Evolutionary conservation across 2,113 vertebrate species (phyloP).

Genomic region (Papio anubis): DNA sequence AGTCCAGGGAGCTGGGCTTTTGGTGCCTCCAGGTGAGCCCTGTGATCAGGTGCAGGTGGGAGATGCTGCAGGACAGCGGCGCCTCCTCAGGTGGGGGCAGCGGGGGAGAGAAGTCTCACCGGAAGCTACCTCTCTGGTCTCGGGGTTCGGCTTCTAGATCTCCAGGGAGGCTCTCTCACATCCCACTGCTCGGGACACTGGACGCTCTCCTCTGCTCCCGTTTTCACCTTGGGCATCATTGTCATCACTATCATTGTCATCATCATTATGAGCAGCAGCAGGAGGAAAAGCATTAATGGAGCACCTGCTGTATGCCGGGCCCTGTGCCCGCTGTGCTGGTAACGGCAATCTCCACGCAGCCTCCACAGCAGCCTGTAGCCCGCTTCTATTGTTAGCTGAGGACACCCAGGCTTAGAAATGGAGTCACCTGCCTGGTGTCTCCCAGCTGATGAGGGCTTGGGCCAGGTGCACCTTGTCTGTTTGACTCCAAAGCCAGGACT

Average conservation of each 20-base stretch:
- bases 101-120: fast-evolving
- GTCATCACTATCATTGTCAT: not conserved
- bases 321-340: not conserved
- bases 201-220: fast-evolving
- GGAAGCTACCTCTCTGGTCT: fast-evolving
- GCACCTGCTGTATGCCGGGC: too few species aligned
- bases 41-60: fast-evolving
- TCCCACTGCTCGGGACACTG: fast-evolving
- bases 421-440: not conserved
- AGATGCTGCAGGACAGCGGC: fast-evolving
- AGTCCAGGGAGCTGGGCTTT: not conserved
- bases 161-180: too few species aligned
- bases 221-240: not conserved
- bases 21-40: not conserved
- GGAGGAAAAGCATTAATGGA: not conserved
- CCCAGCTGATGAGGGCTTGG: too few species aligned
- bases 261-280: not conserved
- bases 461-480: not conserved
- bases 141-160: fast-evolving
- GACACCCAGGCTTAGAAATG: not conserved
- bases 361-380: not conserved
- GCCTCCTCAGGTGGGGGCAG: not conserved
- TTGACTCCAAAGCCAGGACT: not conserved
- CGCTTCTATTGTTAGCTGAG: not conserved
- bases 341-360: too few species aligned